Percentiles rank a stretch among this genome's conserved stretches.
phyloP scores from a whole-genome alignment of 2,113 vertebrate genomes.

The Xenopus tropicalis region DNA sequence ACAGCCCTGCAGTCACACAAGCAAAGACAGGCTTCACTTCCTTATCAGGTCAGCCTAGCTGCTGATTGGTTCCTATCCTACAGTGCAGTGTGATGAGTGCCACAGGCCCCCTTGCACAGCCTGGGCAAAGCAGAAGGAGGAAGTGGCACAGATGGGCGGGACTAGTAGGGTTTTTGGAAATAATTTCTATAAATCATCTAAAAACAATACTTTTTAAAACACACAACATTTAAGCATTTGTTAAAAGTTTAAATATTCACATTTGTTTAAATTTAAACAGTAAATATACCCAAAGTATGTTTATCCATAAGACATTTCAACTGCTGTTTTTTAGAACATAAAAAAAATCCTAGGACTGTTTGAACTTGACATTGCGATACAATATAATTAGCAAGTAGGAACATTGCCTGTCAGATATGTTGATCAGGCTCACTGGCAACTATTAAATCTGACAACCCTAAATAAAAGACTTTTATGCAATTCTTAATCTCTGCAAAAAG shows the following conservation, averaged over 20 bases:
- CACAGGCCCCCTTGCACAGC: no score
- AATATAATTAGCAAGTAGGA: conserved; percentile 48
- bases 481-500: conserved; percentile 49
- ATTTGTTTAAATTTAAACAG: not conserved
- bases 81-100: no score
- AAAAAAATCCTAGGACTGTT: conserved; percentile 43
- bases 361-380: conserved; percentile 40
- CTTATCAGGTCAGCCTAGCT: no score
- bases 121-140: conserved; percentile 61
- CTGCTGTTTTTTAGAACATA: conserved; percentile 42
- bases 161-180: no score
- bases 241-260: no score
- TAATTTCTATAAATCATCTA: conserved; percentile 50
- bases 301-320: not conserved
- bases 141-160: conserved; percentile 51
- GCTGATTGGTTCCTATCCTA: no score
- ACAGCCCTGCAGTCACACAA: no score
- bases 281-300: not conserved
- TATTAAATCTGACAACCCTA: conserved; percentile 51
- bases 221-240: no score
- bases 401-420: conserved; percentile 48
- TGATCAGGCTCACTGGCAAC: conserved; percentile 47
- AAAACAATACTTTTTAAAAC: conserved; percentile 37
- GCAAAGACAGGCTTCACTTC: no score
- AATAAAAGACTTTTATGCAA: conserved; percentile 55